Conservation (phyloP, 1,140 invertebrate species). For the Brachionus paranguensis region DNA sequence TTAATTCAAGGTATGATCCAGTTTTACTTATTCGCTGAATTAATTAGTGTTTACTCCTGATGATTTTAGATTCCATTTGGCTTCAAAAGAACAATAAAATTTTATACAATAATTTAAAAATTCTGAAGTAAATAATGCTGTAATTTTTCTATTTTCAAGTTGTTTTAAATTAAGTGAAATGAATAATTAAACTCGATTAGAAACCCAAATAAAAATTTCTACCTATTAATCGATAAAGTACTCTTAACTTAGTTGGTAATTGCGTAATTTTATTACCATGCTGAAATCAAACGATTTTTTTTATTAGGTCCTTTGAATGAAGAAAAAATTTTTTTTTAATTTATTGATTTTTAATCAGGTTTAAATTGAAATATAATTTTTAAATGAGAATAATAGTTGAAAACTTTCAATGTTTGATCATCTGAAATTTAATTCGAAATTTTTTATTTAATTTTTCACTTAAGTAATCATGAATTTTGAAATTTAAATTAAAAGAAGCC, state of each 20-base stretch:
- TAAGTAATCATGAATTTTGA: not conserved
- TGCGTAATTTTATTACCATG: not conserved
- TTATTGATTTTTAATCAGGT: not conserved
- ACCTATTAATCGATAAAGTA: not conserved
- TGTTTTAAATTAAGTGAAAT: not conserved
- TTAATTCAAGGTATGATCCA: not conserved
- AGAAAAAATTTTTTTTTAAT: not conserved
- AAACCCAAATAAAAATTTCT: not conserved
- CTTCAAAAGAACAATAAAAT: not conserved
- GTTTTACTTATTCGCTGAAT: not conserved
- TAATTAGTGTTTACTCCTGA: not conserved
- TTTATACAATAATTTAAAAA: not conserved
- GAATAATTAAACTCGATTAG: not conserved
- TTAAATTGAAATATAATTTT: not conserved
- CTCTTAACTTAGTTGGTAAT: not conserved
- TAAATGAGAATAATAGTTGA: not conserved
- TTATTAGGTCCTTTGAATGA: not conserved
- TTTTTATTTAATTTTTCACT: not conserved
- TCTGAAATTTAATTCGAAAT: not conserved
- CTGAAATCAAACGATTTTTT: not conserved
- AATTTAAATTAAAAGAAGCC: not conserved
- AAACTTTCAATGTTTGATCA: not conserved
- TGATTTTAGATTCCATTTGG: not conserved
- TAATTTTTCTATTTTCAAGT: not conserved
- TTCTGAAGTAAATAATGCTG: not conserved